phyloP scores from a whole-genome alignment of 2,888 invertebrate genomes.

The Tineola bisselliella region DNA sequence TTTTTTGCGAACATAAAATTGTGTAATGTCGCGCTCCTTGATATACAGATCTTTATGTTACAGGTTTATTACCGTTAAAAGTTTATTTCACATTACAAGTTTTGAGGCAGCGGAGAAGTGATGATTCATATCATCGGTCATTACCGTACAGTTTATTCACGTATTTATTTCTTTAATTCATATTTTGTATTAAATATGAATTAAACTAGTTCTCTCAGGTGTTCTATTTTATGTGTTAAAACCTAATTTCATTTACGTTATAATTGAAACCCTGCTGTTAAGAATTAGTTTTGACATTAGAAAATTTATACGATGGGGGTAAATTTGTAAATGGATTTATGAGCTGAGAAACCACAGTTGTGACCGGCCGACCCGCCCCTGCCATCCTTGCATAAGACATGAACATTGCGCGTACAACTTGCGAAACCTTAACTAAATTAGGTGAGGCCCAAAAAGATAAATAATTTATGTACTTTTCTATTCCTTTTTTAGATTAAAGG shows the following conservation, averaged over 20 bases:
- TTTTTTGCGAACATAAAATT: slow-evolving; percentile 55
- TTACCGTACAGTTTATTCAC: too few species aligned
- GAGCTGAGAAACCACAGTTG: slow-evolving; percentile 24
- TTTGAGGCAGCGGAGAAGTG: too few species aligned
- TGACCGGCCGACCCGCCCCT: slow-evolving; percentile 19
- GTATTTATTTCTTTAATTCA: too few species aligned
- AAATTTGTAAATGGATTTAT: slow-evolving; percentile 27
- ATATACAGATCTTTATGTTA: slow-evolving; percentile 46
- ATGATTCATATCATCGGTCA: too few species aligned
- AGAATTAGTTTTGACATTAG: slow-evolving; percentile 13
- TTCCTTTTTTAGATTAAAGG: background rate
- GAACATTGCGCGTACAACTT: slow-evolving; percentile 16
- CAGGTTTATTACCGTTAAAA: slow-evolving; percentile 33
- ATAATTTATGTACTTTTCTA: background rate
- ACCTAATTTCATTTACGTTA: background rate
- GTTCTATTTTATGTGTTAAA: background rate
- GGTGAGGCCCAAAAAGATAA: background rate
- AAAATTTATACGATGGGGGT: slow-evolving; percentile 15
- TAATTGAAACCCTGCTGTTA: slow-evolving; percentile 7
- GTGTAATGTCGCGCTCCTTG: slow-evolving; percentile 48
- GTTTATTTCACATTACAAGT: slow-evolving; percentile 27
- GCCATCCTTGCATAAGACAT: slow-evolving; percentile 22
- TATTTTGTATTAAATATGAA: too few species aligned
- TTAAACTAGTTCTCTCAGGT: background rate
- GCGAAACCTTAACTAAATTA: background rate